Base-by-base conservation (phyloP, 2,797 vertebrate genomes). In the Sebastes goodei region DNA sequence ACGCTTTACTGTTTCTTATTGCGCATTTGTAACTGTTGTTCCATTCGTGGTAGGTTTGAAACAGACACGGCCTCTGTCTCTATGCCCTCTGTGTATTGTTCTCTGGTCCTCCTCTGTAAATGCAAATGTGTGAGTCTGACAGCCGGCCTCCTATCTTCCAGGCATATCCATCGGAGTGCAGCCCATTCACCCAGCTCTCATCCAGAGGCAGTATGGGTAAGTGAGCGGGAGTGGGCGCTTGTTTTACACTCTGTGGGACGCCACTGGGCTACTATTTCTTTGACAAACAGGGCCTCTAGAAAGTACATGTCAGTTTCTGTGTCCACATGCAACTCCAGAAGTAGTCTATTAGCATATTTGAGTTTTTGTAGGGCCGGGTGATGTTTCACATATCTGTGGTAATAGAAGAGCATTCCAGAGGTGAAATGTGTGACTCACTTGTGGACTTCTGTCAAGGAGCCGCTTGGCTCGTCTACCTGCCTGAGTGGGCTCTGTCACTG, bases 141-240 rank as follows among this genome's bases (percentile, higher is more conserved):
- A 91, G 89, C 87, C 88, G 72, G 46, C 93, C 85, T 93, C 83
- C 80, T 94, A 35, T 93, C 91, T 94, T 90, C 57, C 89, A 99
- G 98, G 97, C 93, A 96, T 99, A 90, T 97, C 98, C 71, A 93
- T 99, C 83, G 97, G 98, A 78, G 96, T 99, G 65, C 98, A 98
- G 94, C 97, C 98, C 94, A 91, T 99, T 86, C 97, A 98, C 91
- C 98, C 98, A 55, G 96, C 97, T 59, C 96, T 99, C 91, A 96
- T 99, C 94, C 98, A 99, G 95, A 96, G 98, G 92, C 97, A 97
- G 67, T 98, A 98, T 82, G 98, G 98, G 98, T 99, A 96, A 98
- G 98, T 96, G 83, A 92, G 88, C 81, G 30, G 86, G 90, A 91
- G 92, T 91, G 92, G 87, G 89, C 82, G 71, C 84, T 84, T 83